Percentiles rank a stretch among this genome's conserved stretches.
Evolutionary conservation across 2,797 vertebrate species (phyloP).

Genomic region (Trachurus trachurus): DNA sequence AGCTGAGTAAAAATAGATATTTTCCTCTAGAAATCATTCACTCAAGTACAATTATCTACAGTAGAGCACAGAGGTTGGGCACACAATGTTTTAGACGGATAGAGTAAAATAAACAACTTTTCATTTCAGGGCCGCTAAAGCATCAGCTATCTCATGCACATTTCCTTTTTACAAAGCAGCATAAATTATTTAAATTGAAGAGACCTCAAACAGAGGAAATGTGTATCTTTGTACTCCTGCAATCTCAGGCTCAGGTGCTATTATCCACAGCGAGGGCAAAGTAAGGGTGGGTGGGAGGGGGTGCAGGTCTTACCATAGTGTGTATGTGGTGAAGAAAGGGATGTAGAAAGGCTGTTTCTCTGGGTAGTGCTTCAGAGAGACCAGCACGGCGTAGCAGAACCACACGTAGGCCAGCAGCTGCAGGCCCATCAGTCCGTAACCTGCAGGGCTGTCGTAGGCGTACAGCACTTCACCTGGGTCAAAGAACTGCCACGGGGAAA

Average conservation of each 20-base stretch:
- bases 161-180: conserved; percentile 44
- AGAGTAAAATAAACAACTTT: conserved; percentile 57
- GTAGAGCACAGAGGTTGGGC: conserved; percentile 28
- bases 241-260: conserved; percentile 36
- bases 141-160: conserved; percentile 40
- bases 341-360: conserved; percentile 95
- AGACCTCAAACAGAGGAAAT: conserved; percentile 48
- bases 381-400: conserved; percentile 94
- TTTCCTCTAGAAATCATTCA: conserved; percentile 53
- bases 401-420: conserved; percentile 94
- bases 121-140: conserved; percentile 30
- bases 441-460: conserved; percentile 93
- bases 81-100: conserved; percentile 19
- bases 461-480: conserved; percentile 95
- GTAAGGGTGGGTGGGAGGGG: neutral
- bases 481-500: conserved; percentile 87
- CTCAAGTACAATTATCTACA: conserved; percentile 47
- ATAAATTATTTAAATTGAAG: conserved; percentile 73
- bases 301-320: conserved; percentile 89
- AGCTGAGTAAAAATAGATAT: conserved; percentile 52
- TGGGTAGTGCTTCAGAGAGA: conserved; percentile 93
- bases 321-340: conserved; percentile 95
- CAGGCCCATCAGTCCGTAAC: conserved; percentile 92
- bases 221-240: conserved; percentile 38
- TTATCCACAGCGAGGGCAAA: conserved; percentile 19